phyloP scores from a whole-genome alignment of 2,113 vertebrate species.

The Oryzias melastigma region DNA sequence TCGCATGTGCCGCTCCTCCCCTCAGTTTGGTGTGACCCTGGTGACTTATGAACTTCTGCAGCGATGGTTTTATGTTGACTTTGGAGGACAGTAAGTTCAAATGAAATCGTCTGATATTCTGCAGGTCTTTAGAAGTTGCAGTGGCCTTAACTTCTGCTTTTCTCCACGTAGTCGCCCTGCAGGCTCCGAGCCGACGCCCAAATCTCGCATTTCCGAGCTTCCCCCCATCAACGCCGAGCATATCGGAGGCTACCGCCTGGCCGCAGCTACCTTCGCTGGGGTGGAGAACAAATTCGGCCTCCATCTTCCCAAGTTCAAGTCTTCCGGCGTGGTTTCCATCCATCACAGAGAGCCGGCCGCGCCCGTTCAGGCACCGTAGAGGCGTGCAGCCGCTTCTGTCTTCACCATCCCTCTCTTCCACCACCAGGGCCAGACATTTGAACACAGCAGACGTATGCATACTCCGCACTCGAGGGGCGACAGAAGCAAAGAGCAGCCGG shows the following conservation, averaged over 20 bases:
- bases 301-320: conserved; percentile 93
- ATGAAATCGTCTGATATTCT: neutral
- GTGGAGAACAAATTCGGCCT: conserved; percentile 99
- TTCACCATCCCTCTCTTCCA: conserved; percentile 28
- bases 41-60: conserved; percentile 96
- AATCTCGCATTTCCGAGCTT: conserved; percentile 91
- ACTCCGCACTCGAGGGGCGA: conserved; percentile 42
- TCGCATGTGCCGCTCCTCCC: conserved; percentile 95
- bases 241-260: conserved; percentile 93
- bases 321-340: conserved; percentile 74
- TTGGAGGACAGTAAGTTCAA: conserved; percentile 90
- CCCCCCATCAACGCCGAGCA: conserved; percentile 89
- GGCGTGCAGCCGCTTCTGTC: conserved; percentile 27
- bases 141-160: neutral
- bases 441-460: conserved; percentile 14
- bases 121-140: neutral
- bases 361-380: conserved; percentile 54
- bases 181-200: conserved; percentile 86
- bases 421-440: conserved; percentile 56
- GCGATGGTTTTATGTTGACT: conserved; percentile 95
- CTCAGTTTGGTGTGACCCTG: conserved; percentile 96
- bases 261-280: conserved; percentile 94
- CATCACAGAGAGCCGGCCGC: conserved; percentile 65
- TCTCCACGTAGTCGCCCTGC: conserved; percentile 81
- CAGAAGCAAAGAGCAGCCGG: conserved; percentile 3